These are phyloP conservation scores for Australoheros facetus DNA, from an alignment of 2,797 vertebrate species.

Conservation along the genomic window DNA sequence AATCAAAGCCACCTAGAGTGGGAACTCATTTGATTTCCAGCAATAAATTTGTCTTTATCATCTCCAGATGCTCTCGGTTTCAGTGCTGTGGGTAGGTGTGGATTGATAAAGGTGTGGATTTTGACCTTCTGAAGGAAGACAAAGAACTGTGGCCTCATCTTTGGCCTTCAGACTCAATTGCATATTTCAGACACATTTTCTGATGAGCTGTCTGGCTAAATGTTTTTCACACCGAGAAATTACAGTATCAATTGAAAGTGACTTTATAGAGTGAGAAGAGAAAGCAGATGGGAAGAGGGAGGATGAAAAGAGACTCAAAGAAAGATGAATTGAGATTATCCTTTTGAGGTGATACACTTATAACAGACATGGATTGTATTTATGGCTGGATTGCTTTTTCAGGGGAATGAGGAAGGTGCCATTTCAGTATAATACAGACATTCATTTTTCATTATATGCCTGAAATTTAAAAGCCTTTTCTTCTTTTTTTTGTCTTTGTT, in stretches of 20 bases:
- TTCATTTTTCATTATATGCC: constrained; percentile 60
- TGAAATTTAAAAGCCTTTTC: constrained; percentile 63
- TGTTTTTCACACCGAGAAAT: constrained; percentile 65
- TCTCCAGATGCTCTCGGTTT: constrained; percentile 31
- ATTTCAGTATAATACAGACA: constrained; percentile 55
- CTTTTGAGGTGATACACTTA: constrained; percentile 68
- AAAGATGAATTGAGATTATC: constrained; percentile 68
- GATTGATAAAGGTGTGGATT: constrained; percentile 63
- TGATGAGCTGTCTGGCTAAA: constrained; percentile 65
- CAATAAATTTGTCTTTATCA: constrained; percentile 45
- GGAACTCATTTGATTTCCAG: constrained; percentile 62
- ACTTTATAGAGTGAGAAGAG: constrained; percentile 63
- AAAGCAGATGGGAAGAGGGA: constrained; percentile 46
- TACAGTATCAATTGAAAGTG: constrained; percentile 65
- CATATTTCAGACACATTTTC: constrained; percentile 58
- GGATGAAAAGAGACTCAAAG: constrained; percentile 56
- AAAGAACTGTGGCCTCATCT: constrained; percentile 40
- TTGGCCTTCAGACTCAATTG: constrained; percentile 53
- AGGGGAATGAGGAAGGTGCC: constrained; percentile 52
- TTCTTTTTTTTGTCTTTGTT: constrained; percentile 67
- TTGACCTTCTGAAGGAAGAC: constrained; percentile 47
- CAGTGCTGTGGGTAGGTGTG: not conserved
- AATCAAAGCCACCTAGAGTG: constrained; percentile 71
- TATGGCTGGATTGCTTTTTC: constrained; percentile 66
- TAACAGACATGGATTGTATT: constrained; percentile 64